These are phyloP conservation scores for Oopsacas minuta DNA, from an alignment of 37 sponge, comb jelly and placozoan genomes.

Conservation along the genomic window DNA sequence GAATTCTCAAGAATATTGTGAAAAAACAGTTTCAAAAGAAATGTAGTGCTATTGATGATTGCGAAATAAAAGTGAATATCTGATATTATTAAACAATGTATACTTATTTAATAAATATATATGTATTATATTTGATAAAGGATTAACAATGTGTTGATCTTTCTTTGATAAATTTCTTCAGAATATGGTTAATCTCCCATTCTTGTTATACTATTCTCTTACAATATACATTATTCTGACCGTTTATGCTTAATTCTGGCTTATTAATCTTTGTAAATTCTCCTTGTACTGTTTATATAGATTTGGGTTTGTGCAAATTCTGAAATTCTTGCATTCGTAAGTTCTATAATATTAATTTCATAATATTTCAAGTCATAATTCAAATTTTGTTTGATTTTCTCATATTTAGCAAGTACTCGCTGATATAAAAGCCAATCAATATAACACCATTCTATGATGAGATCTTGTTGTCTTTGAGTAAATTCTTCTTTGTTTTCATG, in stretches of 20 bases:
- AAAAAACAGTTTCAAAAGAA: no score
- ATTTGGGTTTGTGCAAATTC: not conserved
- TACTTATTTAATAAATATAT: no score
- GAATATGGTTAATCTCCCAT: not conserved
- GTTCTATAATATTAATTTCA: not conserved
- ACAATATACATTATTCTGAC: not conserved
- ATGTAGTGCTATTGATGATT: no score
- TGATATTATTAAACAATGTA: no score
- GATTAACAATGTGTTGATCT: not conserved
- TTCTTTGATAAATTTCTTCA: not conserved
- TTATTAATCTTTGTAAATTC: not conserved
- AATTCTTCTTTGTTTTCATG: not conserved
- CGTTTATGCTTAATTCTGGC: not conserved
- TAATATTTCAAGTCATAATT: not conserved
- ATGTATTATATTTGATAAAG: no score
- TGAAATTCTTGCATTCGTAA: not conserved
- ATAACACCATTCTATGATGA: not conserved
- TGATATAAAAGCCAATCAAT: slow-evolving; percentile 9
- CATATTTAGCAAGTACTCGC: not conserved
- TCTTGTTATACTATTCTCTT: slow-evolving; percentile 2
- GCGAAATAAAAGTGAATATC: no score
- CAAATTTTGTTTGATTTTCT: not conserved
- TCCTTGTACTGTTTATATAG: not conserved
- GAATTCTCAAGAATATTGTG: no score
- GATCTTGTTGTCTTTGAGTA: not conserved